Evolutionary conservation across 2,888 invertebrate species (phyloP).

Genomic region (Drosophila siamana): DNA sequence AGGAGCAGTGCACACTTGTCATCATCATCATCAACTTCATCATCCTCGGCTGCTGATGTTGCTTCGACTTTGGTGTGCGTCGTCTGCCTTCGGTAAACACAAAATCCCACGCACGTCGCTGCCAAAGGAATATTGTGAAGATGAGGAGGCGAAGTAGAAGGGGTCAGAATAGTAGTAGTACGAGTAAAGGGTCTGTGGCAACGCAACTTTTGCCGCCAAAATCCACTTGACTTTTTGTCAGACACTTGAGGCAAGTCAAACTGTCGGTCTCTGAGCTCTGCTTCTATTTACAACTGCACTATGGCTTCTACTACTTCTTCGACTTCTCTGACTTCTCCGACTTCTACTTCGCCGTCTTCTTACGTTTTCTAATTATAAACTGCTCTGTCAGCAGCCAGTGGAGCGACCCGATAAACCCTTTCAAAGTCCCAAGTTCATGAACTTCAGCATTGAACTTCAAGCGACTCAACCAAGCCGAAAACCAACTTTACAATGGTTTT

Average conservation of each 20-base stretch:
- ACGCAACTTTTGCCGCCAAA: conserved; percentile 71
- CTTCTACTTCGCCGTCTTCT: conserved; percentile 33
- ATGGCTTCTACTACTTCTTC: neutral
- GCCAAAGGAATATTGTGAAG: neutral
- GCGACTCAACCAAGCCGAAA: conserved; percentile 62
- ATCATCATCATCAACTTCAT: conserved; percentile 58
- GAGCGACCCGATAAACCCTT: conserved; percentile 58
- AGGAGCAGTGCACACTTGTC: conserved; percentile 71
- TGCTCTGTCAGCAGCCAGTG: conserved; percentile 69
- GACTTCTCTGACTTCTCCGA: no score
- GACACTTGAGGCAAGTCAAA: conserved; percentile 65
- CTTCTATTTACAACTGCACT: conserved; percentile 26
- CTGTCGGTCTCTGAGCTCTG: conserved; percentile 52
- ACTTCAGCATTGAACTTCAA: conserved; percentile 79
- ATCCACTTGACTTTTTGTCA: conserved; percentile 76
- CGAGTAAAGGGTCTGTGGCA: conserved; percentile 35
- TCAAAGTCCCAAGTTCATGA: conserved; percentile 78
- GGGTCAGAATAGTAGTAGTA: neutral
- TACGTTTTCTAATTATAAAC: conserved; percentile 76
- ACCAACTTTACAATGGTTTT: conserved; percentile 66
- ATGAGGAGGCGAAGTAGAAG: neutral
- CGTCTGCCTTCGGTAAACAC: conserved; percentile 66
- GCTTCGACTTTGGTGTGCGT: conserved; percentile 36
- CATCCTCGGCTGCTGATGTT: conserved; percentile 18
- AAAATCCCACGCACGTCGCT: conserved; percentile 69